These are phyloP conservation scores for Campylomormyrus tamandua DNA, from an alignment of 2,113 vertebrate species.

Conservation along the genomic window DNA sequence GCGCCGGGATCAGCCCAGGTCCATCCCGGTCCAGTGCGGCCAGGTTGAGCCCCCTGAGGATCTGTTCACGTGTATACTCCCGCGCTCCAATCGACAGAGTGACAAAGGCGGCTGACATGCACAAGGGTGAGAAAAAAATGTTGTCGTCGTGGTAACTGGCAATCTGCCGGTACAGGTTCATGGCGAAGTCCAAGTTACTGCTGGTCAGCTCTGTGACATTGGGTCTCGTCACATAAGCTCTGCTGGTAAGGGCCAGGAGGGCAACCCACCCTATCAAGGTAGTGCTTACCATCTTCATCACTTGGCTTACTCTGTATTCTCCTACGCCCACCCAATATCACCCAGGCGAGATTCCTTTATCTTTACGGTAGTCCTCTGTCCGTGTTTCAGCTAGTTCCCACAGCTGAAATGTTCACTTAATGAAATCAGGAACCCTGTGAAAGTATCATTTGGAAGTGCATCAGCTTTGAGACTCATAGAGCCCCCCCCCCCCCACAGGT, in stretches of 20 bases:
- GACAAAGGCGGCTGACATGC: slow-evolving; percentile 66
- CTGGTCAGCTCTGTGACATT: slow-evolving; percentile 63
- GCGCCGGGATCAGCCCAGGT: slow-evolving; percentile 48
- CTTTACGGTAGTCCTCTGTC: not conserved
- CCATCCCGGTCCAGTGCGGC: slow-evolving; percentile 41
- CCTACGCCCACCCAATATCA: not conserved
- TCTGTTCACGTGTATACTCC: slow-evolving; percentile 62
- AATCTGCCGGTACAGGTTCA: slow-evolving; percentile 78
- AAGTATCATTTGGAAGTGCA: not conserved
- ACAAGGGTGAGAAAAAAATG: slow-evolving; percentile 76
- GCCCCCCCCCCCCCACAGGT: not conserved
- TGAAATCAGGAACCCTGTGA: not conserved
- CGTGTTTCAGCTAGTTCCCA: not conserved
- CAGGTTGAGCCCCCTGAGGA: slow-evolving; percentile 62
- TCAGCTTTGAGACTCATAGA: not conserved
- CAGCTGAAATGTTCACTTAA: not conserved
- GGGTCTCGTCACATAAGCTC: slow-evolving; percentile 24
- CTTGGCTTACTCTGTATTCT: not conserved
- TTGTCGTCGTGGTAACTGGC: slow-evolving; percentile 73
- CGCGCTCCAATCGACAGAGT: slow-evolving; percentile 60
- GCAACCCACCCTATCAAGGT: slow-evolving; percentile 37
- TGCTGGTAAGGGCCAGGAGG: slow-evolving; percentile 30
- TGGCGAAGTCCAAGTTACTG: slow-evolving; percentile 74
- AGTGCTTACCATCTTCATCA: slow-evolving; percentile 40
- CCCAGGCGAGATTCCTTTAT: not conserved